These are phyloP conservation scores for Aphrophora alni DNA, from an alignment of 2,888 invertebrate species.

Conservation along the genomic window DNA sequence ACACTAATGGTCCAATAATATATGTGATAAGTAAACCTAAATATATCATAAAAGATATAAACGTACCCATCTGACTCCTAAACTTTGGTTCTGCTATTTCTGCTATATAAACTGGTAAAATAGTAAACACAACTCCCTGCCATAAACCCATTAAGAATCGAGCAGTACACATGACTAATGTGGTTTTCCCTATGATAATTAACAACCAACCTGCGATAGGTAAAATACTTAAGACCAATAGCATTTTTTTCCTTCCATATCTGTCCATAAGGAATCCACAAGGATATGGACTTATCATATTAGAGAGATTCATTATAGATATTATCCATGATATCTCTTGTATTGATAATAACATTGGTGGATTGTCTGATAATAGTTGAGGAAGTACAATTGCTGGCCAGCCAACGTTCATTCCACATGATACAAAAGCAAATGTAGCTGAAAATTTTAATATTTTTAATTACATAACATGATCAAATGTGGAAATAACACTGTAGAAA, in stretches of 20 bases:
- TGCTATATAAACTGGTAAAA: slow-evolving; percentile 49
- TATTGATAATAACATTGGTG: neutral
- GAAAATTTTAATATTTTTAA: neutral
- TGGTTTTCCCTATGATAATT: slow-evolving; percentile 41
- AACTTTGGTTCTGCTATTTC: slow-evolving; percentile 50
- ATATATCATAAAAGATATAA: slow-evolving; percentile 49
- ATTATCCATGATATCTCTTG: slow-evolving; percentile 12
- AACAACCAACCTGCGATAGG: slow-evolving; percentile 47
- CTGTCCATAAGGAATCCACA: slow-evolving; percentile 35
- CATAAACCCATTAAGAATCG: slow-evolving; percentile 48
- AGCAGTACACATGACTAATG: slow-evolving; percentile 44
- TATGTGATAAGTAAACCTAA: slow-evolving; percentile 47
- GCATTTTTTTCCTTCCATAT: slow-evolving; percentile 45
- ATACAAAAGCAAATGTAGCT: neutral
- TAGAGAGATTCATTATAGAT: neutral
- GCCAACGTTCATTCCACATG: slow-evolving; percentile 9
- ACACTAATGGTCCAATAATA: slow-evolving; percentile 49
- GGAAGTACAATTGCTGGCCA: slow-evolving; percentile 7
- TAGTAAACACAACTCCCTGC: slow-evolving; percentile 48
- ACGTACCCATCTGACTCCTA: slow-evolving; percentile 49
- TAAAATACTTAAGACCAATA: slow-evolving; percentile 43
- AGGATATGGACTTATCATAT: slow-evolving; percentile 19
- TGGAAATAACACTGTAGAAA: too few species aligned
- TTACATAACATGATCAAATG: neutral
- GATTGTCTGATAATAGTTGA: neutral